Conservation (phyloP, 2,888 invertebrate species). For the Cataglyphis altisquamis region DNA sequence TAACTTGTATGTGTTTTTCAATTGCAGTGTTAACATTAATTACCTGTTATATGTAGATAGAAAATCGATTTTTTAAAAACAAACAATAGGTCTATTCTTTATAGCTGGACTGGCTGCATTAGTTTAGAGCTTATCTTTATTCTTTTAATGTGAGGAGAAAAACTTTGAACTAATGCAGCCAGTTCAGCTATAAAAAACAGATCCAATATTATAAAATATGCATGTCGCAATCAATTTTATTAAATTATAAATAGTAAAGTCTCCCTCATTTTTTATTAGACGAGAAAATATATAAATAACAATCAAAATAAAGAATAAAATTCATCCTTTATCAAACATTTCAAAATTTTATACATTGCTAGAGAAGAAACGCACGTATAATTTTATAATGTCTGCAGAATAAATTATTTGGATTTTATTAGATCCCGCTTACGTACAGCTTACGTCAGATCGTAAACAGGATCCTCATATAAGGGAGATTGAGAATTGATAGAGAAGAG, state of each 20-base stretch:
- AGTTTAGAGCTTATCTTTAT: too few species aligned
- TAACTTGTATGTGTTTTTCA: slow-evolving; percentile 17
- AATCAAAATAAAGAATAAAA: neutral
- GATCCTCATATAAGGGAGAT: neutral
- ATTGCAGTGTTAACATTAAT: slow-evolving; percentile 13
- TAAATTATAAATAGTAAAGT: neutral
- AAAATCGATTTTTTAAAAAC: neutral
- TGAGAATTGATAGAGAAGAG: neutral
- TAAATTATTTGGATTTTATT: neutral
- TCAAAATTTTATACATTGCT: neutral
- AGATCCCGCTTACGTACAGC: neutral
- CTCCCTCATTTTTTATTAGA: neutral
- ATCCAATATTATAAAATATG: neutral
- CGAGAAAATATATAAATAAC: neutral
- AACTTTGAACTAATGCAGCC: too few species aligned
- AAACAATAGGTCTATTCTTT: neutral
- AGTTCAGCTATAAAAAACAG: too few species aligned
- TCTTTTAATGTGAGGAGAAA: too few species aligned
- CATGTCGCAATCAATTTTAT: neutral
- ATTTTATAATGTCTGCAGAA: neutral
- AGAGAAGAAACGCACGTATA: neutral
- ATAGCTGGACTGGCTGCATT: too few species aligned
- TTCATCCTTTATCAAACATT: neutral
- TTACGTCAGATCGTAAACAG: slow-evolving; percentile 7
- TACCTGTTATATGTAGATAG: neutral